Evolutionary conservation across 2,888 invertebrate genomes (phyloP).

Genomic region (Malacosoma neustria): DNA sequence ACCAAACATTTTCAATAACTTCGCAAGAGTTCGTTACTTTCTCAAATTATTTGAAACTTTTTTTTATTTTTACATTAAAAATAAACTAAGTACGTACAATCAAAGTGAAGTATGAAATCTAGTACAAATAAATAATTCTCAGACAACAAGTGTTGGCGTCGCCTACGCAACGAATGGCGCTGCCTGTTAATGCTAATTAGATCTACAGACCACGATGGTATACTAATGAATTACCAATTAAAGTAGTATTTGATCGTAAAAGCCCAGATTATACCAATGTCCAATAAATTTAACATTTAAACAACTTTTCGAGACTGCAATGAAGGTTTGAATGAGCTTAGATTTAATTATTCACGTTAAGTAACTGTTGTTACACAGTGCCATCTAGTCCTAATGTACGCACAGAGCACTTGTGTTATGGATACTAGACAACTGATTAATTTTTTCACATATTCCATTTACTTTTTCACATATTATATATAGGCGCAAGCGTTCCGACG

Average conservation of each 20-base stretch:
- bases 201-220: conserved; percentile 11
- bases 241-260: conserved; percentile 20
- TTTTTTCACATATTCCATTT: no score
- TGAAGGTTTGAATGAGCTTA: not conserved
- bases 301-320: not conserved
- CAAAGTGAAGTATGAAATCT: not conserved
- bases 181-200: conserved; percentile 2
- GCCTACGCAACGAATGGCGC: not conserved
- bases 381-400: no score
- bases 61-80: no score
- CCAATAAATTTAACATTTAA: not conserved
- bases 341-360: not conserved
- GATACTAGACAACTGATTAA: no score
- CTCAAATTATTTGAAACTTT: no score
- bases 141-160: not conserved
- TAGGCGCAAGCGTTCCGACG: no score
- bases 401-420: no score
- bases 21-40: no score
- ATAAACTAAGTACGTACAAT: no score
- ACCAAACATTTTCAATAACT: no score
- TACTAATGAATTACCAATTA: conserved; percentile 53
- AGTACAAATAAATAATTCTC: not conserved
- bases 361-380: no score
- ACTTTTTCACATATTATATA: no score
- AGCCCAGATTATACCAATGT: not conserved